Evolutionary conservation across 2,888 invertebrate species (phyloP).

Genomic region (Agapetus fuscipes): DNA sequence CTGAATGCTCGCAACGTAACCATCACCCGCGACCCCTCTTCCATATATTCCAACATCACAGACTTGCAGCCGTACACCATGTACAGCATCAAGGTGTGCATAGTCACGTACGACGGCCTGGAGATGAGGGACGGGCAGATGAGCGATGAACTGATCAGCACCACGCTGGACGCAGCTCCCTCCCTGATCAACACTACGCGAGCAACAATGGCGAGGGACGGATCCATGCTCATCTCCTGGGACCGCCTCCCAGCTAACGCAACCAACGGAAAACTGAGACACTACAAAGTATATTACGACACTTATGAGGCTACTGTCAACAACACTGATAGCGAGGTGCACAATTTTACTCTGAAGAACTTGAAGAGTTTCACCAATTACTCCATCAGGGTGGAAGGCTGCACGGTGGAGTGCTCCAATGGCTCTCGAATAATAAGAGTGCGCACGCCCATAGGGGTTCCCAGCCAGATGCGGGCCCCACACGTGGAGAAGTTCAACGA

Average conservation of each 20-base stretch:
- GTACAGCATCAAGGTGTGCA: constrained; percentile 60
- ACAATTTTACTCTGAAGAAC: constrained; percentile 28
- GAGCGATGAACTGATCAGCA: constrained; percentile 52
- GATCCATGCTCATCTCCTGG: constrained; percentile 56
- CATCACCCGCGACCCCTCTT: constrained; percentile 32
- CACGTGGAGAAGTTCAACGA: constrained; percentile 16
- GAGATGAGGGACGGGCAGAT: constrained; percentile 41
- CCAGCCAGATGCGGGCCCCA: constrained; percentile 31
- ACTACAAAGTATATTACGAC: constrained; percentile 53
- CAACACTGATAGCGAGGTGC: constrained; percentile 20
- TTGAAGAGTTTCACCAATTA: constrained; percentile 58
- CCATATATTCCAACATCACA: constrained; percentile 47
- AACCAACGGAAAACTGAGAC: constrained; percentile 63
- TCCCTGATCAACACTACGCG: no score
- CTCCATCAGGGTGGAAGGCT: constrained; percentile 59
- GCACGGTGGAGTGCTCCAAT: constrained; percentile 58
- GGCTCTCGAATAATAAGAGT: constrained; percentile 41
- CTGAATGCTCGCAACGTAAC: constrained; percentile 32
- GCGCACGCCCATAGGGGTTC: constrained; percentile 53
- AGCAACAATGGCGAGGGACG: constrained; percentile 51
- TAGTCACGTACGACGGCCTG: constrained; percentile 48
- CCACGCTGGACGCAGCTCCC: constrained; percentile 60
- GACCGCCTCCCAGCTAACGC: constrained; percentile 50
- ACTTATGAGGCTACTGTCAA: constrained; percentile 5
- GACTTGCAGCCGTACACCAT: constrained; percentile 64